Evolutionary conservation across 2,797 vertebrate genomes (phyloP), one percentile per base, ranked within the genome.

Genomic region (Microctenopoma steveboyesi): DNA sequence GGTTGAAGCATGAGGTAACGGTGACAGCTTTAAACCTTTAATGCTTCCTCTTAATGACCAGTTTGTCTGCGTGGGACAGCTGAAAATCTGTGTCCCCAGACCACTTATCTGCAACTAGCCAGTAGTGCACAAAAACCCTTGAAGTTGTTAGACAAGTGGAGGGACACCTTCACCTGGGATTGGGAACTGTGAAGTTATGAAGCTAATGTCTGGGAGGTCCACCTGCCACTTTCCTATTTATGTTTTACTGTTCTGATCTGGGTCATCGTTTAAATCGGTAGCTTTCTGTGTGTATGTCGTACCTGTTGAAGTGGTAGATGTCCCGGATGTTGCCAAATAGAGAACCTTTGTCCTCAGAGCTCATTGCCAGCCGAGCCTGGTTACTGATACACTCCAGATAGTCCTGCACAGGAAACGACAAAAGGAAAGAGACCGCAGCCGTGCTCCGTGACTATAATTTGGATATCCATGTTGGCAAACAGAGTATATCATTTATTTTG

Each of bases 301-400:
- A 98, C 97, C 97, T 97, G 88, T 99, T 99, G 77, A 99, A 99
- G 88, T 68, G 91, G 88, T 97, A 98, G 91, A 99, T 99, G 81
- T 98, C 97, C 64, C 79, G 84, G 87, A 99, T 99, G 92, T 99
- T 99, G 85, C 97, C 98, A 77, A 99, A 99, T 39, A 99, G 93
- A 57, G 96, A 96, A 13, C 93, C 94, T 85, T 94, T 94, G 74
- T 99, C 97, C 77, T 98, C 97, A 0, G 93, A 85, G 73, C 93
- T 97, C 86, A 99, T 79, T 53, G 94, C 92, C 65, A 97, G 93
- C 35, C 94, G 95, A 37, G 92, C 93, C 87, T 98, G 96, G 84
- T 97, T 96, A 76, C 86, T 94, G 92, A 99, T 98, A 61, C 94
- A 97, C 80, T 96, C 94, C 0, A 98, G 89, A 90, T 99, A 99